phyloP scores from a whole-genome alignment of 64 coral and sea anemone genomes.

The Actinia tenebrosa region DNA sequence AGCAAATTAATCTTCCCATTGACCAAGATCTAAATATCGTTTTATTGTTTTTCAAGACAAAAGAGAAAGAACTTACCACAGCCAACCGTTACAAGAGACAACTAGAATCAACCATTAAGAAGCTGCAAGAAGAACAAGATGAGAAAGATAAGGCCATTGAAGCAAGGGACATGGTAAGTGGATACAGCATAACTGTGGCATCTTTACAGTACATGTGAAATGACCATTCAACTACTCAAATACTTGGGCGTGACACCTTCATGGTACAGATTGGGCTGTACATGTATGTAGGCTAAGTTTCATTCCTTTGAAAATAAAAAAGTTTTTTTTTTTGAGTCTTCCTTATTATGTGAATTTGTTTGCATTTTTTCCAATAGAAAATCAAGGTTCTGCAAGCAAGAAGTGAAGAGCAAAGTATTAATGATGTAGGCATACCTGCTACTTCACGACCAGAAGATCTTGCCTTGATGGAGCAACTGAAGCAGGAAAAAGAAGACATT shows the following conservation, averaged over 20 bases:
- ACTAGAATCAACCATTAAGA: constrained; percentile 36
- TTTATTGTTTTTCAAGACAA: background rate
- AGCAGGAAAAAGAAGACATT: background rate
- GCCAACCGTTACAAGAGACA: constrained; percentile 60
- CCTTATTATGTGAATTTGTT: background rate
- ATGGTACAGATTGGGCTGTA: no score
- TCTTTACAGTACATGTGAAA: no score
- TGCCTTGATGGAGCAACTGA: background rate
- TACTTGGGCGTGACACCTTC: no score
- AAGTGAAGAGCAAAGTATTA: background rate
- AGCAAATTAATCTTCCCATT: no score
- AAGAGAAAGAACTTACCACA: constrained; percentile 1
- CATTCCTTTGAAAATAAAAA: no score
- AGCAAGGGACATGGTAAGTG: constrained; percentile 43
- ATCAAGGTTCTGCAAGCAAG: background rate
- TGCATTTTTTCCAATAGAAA: background rate
- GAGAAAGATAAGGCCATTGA: constrained; percentile 49
- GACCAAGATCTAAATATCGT: no score
- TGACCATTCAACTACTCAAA: no score
- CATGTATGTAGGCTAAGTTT: no score
- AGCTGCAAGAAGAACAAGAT: constrained; percentile 41
- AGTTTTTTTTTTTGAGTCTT: no score
- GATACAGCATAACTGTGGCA: no score
- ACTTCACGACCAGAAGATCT: background rate
- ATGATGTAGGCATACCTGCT: background rate